Evolutionary conservation across 64 coral and sea anemone genomes (phyloP).

Genomic region (Pocillopora damicornis): DNA sequence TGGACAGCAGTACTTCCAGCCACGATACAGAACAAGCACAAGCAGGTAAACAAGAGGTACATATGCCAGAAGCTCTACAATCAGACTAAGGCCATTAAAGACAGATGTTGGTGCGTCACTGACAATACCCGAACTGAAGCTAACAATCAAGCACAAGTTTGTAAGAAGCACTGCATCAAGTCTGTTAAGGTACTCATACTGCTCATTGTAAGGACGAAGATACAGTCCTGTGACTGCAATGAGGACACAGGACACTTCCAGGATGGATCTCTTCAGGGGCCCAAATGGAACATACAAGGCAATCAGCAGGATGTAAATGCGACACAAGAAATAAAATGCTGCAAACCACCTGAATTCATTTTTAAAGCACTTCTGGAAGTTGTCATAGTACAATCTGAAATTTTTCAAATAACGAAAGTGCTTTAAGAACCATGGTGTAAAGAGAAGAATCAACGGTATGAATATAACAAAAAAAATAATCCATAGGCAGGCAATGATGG

Average conservation of each 20-base stretch:
- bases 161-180: slow-evolving; percentile 70
- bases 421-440: slow-evolving; percentile 74
- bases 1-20: slow-evolving; percentile 40
- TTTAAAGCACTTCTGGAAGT: slow-evolving; percentile 70
- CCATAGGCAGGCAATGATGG: slow-evolving; percentile 61
- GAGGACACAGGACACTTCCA: slow-evolving; percentile 39
- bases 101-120: slow-evolving; percentile 25
- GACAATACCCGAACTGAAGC: slow-evolving; percentile 51
- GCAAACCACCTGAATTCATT: slow-evolving; percentile 81
- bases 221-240: slow-evolving; percentile 44
- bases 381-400: slow-evolving; percentile 70
- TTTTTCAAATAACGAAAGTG: slow-evolving; percentile 35
- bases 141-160: slow-evolving; percentile 64
- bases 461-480: slow-evolving; percentile 68
- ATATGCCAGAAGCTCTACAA: slow-evolving; percentile 52
- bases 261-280: slow-evolving; percentile 57
- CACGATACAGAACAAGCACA: slow-evolving; percentile 5
- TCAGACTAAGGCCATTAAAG: slow-evolving; percentile 13
- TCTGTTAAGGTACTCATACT: slow-evolving; percentile 51
- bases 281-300: slow-evolving; percentile 53
- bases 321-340: slow-evolving; percentile 77
- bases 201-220: slow-evolving; percentile 63
- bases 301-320: slow-evolving; percentile 63
- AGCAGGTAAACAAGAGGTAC: slow-evolving; percentile 65
- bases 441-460: slow-evolving; percentile 59